Conservation (phyloP, 2,113 vertebrate species). For the Carollia perspicillata region DNA sequence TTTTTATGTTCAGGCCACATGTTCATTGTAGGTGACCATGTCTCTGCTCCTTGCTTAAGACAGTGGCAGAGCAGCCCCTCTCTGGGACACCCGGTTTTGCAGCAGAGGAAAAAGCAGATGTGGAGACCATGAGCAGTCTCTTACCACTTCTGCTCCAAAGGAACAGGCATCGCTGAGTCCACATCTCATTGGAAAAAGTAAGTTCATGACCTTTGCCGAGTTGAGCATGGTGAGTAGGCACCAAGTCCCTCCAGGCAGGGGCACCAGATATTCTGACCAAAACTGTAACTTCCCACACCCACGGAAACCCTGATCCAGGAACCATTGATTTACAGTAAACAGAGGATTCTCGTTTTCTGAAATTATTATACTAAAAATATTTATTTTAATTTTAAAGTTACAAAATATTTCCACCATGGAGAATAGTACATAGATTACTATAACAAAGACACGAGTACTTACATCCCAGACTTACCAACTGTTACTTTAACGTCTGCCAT, state of each 20-base stretch:
- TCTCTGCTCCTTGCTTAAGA: not conserved
- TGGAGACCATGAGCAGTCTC: not conserved
- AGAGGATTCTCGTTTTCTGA: not conserved
- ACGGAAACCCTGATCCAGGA: not conserved
- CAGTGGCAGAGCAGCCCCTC: too few species aligned
- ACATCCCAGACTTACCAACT: not conserved
- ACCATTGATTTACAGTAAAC: not conserved
- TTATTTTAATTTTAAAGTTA: slow-evolving; percentile 13
- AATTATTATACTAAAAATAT: not conserved
- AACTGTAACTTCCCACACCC: not conserved
- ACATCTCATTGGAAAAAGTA: not conserved
- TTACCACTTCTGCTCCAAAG: not conserved
- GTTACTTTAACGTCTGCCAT: not conserved
- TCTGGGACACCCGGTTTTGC: not conserved
- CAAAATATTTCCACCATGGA: not conserved
- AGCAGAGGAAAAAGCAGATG: not conserved
- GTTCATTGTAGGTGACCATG: not conserved
- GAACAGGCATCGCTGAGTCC: not conserved
- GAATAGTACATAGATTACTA: not conserved
- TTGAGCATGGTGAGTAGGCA: not conserved
- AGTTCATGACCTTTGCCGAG: not conserved
- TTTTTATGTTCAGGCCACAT: not conserved
- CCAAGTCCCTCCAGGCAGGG: not conserved
- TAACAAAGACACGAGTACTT: not conserved
- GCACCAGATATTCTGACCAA: not conserved